Base-by-base conservation (phyloP, 1,140 invertebrate genomes). In the Myzus persicae region DNA sequence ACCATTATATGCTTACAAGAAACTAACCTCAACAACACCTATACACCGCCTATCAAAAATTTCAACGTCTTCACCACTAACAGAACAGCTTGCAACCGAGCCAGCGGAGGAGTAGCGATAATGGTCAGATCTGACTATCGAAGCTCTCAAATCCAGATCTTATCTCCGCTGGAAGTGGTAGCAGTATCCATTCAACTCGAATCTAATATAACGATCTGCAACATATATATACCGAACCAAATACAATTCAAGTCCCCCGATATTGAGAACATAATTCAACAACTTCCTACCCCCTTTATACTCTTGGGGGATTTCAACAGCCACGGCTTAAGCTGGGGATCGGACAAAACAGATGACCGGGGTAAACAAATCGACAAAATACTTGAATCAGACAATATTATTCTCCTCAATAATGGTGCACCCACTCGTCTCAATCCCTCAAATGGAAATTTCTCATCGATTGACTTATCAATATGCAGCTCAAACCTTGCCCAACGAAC, bases 281-380 rank as follows among this genome's bases (percentile, higher is more conserved):
- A 91, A 91, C 90, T 67, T 8, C 54, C 90, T 0, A 38, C 46
- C 5, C 90, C 54, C 24, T 67, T 91, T 11, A 4, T 67, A 1
- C 14, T 67, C 0, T 0, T 42, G 11, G 90, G 54, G 1, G 90
- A 91, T 20, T 76, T 91, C 36, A 67, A 91, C 31, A 67, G 26
- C 4, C 54, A 59, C 54, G 2, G 54, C 26, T 31, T 31, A 59
- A 26, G 24, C 9, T 59, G 54, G 51, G 54, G 90, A 38, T 91
- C 38, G 2, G 22, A 54, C 36, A 91, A 54, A 40, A 91, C n/a
- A 8, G 59, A 91, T 7, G 36, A 54, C n/a, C 7, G 40, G 22
- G 90, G 90, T 3, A 91, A 91, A 91, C 26, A 48, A 26, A 91
- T 91, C 0, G 54, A 91, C 67, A 59, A 91, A 67, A 24, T 91